phyloP scores from a whole-genome alignment of 2,113 vertebrate species.

The Stigmatopora argus region DNA sequence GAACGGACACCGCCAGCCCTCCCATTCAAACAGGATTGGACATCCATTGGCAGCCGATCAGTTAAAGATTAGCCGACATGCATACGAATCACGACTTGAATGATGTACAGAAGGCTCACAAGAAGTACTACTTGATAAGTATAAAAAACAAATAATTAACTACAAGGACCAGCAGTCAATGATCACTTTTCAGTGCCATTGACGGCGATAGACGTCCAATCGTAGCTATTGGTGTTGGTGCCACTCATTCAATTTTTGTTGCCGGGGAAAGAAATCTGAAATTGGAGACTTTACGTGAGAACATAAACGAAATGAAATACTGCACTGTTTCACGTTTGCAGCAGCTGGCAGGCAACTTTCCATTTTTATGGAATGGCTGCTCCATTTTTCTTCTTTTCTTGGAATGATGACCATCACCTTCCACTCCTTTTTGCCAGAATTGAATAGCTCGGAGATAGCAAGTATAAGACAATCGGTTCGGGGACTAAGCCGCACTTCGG shows the following conservation, averaged over 20 bases:
- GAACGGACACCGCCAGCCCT: too few species aligned
- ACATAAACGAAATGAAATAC: neutral
- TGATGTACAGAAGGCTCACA: too few species aligned
- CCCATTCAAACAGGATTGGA: too few species aligned
- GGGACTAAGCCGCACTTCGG: neutral
- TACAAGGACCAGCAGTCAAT: too few species aligned
- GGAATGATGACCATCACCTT: slow-evolving; percentile 30
- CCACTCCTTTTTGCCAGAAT: slow-evolving; percentile 22
- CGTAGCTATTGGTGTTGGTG: too few species aligned
- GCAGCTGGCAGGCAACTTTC: slow-evolving; percentile 25
- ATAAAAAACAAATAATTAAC: too few species aligned
- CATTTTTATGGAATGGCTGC: slow-evolving; percentile 33
- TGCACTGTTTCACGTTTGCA: slow-evolving; percentile 3
- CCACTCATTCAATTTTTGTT: neutral
- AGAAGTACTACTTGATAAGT: too few species aligned
- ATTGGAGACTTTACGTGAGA: neutral
- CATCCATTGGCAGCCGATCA: too few species aligned
- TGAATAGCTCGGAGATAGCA: slow-evolving; percentile 36
- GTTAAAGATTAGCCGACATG: too few species aligned
- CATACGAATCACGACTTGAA: too few species aligned
- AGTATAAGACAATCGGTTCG: slow-evolving; percentile 1
- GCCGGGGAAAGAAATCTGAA: neutral
- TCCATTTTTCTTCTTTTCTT: slow-evolving; percentile 36
- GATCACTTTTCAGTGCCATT: too few species aligned
- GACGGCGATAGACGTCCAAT: too few species aligned